A percentile compares a stretch with the other conserved stretches of the same genome.
Conservation (phyloP, 2,113 vertebrate genomes). For the Paracanthobrama guichenoti region DNA sequence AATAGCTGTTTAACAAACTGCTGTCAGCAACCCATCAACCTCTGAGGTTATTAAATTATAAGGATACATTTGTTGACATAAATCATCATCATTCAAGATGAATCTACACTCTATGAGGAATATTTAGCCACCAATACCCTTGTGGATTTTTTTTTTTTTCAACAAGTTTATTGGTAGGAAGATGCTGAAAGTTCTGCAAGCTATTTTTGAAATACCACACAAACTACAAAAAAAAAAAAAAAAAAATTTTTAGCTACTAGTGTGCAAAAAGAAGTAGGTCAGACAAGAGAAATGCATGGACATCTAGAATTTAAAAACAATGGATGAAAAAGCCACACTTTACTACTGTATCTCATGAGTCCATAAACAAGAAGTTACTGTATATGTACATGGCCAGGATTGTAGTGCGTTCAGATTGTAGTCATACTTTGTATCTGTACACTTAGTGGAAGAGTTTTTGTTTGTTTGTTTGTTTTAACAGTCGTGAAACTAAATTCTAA, state of each 20-base stretch:
- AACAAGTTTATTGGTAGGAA: neutral
- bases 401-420: neutral
- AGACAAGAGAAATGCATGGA: neutral
- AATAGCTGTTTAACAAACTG: neutral
- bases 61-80: slow-evolving; percentile 19
- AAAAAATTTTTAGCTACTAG: neutral
- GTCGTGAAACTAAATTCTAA: neutral
- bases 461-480: neutral
- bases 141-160: neutral
- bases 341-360: neutral
- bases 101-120: neutral
- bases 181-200: neutral
- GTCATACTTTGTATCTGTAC: too few species aligned
- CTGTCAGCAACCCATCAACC: neutral
- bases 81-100: neutral
- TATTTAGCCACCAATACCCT: neutral
- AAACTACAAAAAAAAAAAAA: neutral
- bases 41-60: neutral
- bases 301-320: neutral
- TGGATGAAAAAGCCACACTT: neutral
- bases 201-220: neutral
- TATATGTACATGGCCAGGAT: neutral
- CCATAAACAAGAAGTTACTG: neutral
- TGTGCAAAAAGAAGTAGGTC: neutral
- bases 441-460: too few species aligned